Evolutionary conservation across 2,113 vertebrate genomes (phyloP).

Genomic region (Actenoides hombroni): DNA sequence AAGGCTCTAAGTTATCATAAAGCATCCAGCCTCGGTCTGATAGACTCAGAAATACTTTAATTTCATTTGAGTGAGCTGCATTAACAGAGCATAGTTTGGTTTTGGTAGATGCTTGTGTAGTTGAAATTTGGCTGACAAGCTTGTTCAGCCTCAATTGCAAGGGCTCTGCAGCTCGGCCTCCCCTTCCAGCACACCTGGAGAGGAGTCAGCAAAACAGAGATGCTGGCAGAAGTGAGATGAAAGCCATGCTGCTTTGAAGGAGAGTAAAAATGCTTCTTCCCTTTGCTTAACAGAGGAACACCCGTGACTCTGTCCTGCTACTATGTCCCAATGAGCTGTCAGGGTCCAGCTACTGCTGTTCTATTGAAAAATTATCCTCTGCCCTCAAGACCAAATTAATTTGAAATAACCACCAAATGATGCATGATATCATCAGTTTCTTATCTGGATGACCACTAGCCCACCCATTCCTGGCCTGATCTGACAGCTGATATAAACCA

Average conservation of each 20-base stretch:
- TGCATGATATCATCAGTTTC: not conserved
- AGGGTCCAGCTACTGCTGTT: not conserved
- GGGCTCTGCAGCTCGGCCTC: not conserved
- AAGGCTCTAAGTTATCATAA: not conserved
- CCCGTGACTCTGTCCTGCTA: not conserved
- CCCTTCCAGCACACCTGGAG: not conserved
- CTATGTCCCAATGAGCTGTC: not conserved
- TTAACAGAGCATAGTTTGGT: not conserved
- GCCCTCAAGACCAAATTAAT: not conserved
- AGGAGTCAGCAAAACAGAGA: not conserved
- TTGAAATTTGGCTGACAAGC: not conserved
- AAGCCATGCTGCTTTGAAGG: not conserved
- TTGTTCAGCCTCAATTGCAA: not conserved
- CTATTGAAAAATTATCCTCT: not conserved
- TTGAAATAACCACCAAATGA: constrained; percentile 2
- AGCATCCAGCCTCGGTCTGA: not conserved
- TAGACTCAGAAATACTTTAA: not conserved
- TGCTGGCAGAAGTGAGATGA: not conserved
- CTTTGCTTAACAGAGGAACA: not conserved
- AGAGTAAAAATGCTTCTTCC: not conserved
- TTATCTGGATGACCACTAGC: not conserved
- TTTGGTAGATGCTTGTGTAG: not conserved
- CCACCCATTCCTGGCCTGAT: not conserved
- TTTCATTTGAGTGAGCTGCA: not conserved
- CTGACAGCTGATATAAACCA: not conserved